A percentile compares a stretch with the other conserved stretches of the same genome.
phyloP scores from a whole-genome alignment of 2,888 invertebrate genomes.

The Ornithoptera priamus region DNA sequence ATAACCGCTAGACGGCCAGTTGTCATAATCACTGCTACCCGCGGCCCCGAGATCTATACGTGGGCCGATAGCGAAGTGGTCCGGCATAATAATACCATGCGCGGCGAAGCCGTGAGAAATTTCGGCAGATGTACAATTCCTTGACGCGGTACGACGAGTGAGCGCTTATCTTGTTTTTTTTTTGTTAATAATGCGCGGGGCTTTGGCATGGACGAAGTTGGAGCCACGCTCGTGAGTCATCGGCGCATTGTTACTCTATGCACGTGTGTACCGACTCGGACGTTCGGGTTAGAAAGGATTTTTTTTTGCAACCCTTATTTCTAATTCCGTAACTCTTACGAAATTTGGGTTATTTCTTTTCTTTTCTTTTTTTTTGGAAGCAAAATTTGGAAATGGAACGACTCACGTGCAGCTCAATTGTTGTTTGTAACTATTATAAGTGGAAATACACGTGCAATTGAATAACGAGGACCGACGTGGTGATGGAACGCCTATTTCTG shows the following conservation, averaged over 20 bases:
- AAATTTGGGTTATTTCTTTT: slow-evolving; percentile 74
- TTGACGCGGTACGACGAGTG: slow-evolving; percentile 74
- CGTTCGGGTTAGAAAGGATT: slow-evolving; percentile 76
- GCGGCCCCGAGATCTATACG: slow-evolving; percentile 57
- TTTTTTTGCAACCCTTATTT: slow-evolving; percentile 76
- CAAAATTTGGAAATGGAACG: slow-evolving; percentile 42
- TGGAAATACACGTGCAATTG: slow-evolving; percentile 10
- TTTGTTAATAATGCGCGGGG: slow-evolving; percentile 69
- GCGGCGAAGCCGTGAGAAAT: slow-evolving; percentile 76
- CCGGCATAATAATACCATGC: slow-evolving; percentile 72
- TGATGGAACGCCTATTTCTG: too few species aligned
- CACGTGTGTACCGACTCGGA: slow-evolving; percentile 72
- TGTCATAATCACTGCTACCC: slow-evolving; percentile 64
- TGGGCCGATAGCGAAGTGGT: slow-evolving; percentile 62
- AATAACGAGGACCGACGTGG: not conserved
- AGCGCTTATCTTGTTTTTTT: slow-evolving; percentile 74
- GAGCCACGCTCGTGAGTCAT: slow-evolving; percentile 69
- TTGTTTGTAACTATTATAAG: slow-evolving; percentile 35
- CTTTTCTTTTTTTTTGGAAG: slow-evolving; percentile 46
- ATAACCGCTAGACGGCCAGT: slow-evolving; percentile 71
- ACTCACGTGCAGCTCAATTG: slow-evolving; percentile 52
- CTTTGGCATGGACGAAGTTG: slow-evolving; percentile 61
- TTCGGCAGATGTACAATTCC: slow-evolving; percentile 81
- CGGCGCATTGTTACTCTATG: slow-evolving; percentile 67
- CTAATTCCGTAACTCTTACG: slow-evolving; percentile 78